A percentile compares a stretch with the other conserved stretches of the same genome.
phyloP scores from a whole-genome alignment of 2,113 vertebrate genomes.

The Hucho hucho region DNA sequence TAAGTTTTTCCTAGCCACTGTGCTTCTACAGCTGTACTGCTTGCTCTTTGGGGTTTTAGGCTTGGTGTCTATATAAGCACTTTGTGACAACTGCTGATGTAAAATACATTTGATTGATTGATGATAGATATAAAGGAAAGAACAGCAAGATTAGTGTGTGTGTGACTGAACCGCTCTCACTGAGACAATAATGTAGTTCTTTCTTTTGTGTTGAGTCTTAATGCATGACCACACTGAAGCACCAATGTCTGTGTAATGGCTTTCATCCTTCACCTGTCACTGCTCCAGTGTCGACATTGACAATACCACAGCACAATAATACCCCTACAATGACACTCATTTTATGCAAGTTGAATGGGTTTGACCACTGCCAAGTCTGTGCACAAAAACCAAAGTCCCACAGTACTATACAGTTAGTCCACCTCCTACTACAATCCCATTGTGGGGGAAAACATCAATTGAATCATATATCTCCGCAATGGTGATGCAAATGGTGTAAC shows the following conservation, averaged over 20 bases:
- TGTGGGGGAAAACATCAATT: constrained; percentile 11
- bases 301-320: background rate
- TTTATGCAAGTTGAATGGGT: no score
- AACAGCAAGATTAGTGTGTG: no score
- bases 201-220: background rate
- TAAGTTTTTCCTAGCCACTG: no score
- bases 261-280: background rate
- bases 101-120: no score
- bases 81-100: no score
- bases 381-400: no score
- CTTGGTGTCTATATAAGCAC: no score
- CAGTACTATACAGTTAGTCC: no score
- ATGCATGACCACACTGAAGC: background rate
- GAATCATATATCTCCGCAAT: constrained; percentile 21
- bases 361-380: no score
- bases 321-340: background rate
- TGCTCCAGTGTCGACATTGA: background rate
- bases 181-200: background rate
- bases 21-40: no score
- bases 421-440: constrained; percentile 8
- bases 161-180: background rate
- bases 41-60: no score
- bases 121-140: no score
- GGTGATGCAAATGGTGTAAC: constrained; percentile 40
- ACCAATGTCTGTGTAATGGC: background rate